phyloP scores from a whole-genome alignment of 2,113 vertebrate species.

The Hippocampus zosterae region DNA sequence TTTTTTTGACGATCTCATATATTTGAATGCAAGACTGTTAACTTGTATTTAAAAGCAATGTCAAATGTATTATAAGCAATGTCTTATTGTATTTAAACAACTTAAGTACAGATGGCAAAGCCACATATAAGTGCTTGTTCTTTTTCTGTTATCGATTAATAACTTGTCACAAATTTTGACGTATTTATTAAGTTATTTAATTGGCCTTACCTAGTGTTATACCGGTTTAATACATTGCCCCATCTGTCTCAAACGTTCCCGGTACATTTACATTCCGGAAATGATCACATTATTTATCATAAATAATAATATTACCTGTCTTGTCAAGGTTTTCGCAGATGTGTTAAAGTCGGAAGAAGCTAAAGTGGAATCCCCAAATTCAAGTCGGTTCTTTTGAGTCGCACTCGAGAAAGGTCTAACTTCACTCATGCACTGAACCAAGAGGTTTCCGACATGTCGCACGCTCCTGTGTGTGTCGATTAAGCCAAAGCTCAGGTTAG shows the following conservation, averaged over 20 bases:
- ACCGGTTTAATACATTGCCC: background rate
- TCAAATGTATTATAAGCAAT: too few species aligned
- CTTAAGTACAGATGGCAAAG: too few species aligned
- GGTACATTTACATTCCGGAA: background rate
- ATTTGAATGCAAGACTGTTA: too few species aligned
- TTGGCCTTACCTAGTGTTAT: background rate
- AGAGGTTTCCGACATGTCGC: conserved; percentile 8
- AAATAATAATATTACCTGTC: conserved; percentile 36
- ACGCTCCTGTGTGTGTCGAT: conserved; percentile 7
- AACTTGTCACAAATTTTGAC: background rate
- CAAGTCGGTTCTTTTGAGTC: conserved; percentile 47
- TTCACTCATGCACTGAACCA: background rate
- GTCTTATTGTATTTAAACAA: too few species aligned
- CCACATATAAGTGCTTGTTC: too few species aligned
- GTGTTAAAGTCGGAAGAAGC: conserved; percentile 37
- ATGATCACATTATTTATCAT: background rate
- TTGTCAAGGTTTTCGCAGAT: conserved; percentile 16
- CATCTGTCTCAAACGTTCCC: background rate
- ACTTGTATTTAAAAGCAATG: too few species aligned
- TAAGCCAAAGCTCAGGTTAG: conserved; percentile 32
- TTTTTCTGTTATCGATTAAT: background rate
- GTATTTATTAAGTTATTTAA: background rate
- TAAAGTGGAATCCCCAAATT: conserved; percentile 31
- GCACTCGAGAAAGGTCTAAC: conserved; percentile 48
- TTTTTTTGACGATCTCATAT: background rate